Evolutionary conservation across 2,797 vertebrate genomes (phyloP).

Genomic region (Falco concolor): DNA sequence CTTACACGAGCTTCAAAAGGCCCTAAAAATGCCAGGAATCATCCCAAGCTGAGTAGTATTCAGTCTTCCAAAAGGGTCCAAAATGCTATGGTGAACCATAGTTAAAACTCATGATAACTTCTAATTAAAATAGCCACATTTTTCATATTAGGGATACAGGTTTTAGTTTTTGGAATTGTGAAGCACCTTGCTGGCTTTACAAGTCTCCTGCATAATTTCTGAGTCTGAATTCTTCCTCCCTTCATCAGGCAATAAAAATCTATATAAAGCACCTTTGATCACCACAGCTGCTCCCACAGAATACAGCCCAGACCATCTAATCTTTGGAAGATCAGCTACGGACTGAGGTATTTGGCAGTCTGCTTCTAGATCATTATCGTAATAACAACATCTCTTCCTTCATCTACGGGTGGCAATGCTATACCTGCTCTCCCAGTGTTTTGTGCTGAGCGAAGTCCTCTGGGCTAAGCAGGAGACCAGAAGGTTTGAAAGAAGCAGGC

Average conservation of each 20-base stretch:
- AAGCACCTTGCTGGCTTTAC: neutral
- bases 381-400: neutral
- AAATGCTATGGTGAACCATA: fast-evolving
- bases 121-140: neutral
- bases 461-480: neutral
- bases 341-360: neutral
- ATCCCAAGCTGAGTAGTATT: neutral
- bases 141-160: neutral
- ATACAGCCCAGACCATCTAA: neutral
- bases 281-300: neutral
- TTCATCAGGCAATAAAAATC: neutral
- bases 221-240: neutral
- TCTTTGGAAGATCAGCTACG: neutral
- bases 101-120: neutral
- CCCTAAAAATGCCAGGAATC: neutral
- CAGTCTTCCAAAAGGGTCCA: neutral
- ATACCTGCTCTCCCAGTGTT: neutral
- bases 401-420: neutral
- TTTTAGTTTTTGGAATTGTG: neutral
- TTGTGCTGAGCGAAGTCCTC: neutral
- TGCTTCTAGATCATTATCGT: neutral
- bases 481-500: neutral
- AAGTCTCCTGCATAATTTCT: neutral
- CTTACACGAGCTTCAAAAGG: neutral
- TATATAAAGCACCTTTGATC: neutral